Evolutionary conservation across 2,113 vertebrate genomes (phyloP).

Genomic region (Lethenteron camtschaticum): DNA sequence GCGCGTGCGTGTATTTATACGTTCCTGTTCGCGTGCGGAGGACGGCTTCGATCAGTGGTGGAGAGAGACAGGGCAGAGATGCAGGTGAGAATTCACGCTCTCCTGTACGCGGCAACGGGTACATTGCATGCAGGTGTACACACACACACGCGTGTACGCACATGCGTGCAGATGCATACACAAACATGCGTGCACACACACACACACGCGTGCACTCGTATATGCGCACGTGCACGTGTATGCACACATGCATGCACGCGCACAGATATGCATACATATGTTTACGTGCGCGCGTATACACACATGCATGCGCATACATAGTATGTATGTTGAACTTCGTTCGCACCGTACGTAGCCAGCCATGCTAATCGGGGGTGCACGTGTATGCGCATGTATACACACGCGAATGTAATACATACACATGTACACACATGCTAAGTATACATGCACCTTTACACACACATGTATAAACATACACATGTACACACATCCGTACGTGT

Average conservation of each 20-base stretch:
- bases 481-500: too few species aligned
- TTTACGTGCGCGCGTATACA: background rate
- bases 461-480: too few species aligned
- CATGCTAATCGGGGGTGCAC: too few species aligned
- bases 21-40: background rate
- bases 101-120: background rate
- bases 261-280: background rate
- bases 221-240: background rate
- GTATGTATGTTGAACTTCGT: background rate
- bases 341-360: too few species aligned
- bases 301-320: background rate
- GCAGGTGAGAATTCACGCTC: too few species aligned
- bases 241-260: background rate
- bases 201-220: background rate
- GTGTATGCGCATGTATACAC: too few species aligned
- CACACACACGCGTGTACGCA: background rate
- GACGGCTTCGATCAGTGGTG: too few species aligned
- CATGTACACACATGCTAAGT: too few species aligned
- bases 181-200: conserved; percentile 1
- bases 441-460: too few species aligned
- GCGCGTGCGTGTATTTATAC: background rate
- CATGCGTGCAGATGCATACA: background rate
- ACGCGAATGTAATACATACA: too few species aligned
- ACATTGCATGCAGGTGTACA: background rate
- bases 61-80: too few species aligned